Conservation (phyloP, 1,140 invertebrate genomes). For the Gerris buenoi region DNA sequence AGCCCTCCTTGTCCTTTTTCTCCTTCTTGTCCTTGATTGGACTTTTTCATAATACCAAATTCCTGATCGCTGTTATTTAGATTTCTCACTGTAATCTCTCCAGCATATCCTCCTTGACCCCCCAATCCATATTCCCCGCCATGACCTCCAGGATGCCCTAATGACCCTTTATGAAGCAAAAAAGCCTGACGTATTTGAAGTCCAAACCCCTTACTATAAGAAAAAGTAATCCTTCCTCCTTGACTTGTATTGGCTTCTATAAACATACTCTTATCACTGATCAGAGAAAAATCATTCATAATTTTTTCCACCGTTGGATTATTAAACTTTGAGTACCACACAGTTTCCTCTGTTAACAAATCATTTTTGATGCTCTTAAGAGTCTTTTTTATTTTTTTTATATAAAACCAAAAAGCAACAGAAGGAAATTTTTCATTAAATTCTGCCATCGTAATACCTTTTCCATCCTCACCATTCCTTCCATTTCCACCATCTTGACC, state of each 20-base stretch:
- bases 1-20: constrained; percentile 1
- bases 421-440: not conserved
- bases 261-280: too few species aligned
- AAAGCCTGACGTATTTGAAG: too few species aligned
- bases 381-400: too few species aligned
- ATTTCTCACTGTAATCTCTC: constrained; percentile 13
- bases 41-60: not conserved
- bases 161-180: constrained; percentile 8
- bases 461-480: constrained; percentile 9
- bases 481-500: constrained; percentile 18
- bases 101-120: constrained; percentile 16
- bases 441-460: not conserved
- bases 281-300: too few species aligned
- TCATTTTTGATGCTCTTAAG: too few species aligned
- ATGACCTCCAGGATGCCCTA: constrained; percentile 10
- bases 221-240: too few species aligned
- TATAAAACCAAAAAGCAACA: too few species aligned
- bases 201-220: too few species aligned
- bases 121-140: constrained; percentile 15
- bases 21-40: constrained; percentile 8
- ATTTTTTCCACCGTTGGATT: too few species aligned
- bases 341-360: too few species aligned
- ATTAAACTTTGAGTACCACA: too few species aligned
- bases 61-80: not conserved
- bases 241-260: too few species aligned